Evolutionary conservation across 2,888 invertebrate species (phyloP).

Genomic region (Hirudinaria manillensis): DNA sequence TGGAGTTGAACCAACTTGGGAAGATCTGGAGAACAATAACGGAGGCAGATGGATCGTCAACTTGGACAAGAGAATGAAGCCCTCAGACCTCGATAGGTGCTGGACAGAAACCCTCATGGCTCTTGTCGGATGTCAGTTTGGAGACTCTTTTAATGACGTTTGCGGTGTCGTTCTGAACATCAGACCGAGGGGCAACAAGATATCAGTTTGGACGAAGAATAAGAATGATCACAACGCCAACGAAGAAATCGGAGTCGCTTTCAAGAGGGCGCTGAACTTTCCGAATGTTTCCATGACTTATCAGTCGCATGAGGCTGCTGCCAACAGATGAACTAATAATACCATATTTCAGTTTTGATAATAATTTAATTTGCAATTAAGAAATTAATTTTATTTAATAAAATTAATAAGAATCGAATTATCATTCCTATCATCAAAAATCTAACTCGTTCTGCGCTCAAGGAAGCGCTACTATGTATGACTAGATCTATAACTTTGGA

Average conservation of each 20-base stretch:
- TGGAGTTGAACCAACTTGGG: slow-evolving; percentile 92
- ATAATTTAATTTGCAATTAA: no score
- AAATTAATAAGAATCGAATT: no score
- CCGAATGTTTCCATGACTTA: no score
- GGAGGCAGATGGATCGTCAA: slow-evolving; percentile 89
- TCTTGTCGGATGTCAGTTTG: slow-evolving; percentile 90
- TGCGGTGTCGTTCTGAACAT: slow-evolving; percentile 95
- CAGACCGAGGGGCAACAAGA: slow-evolving; percentile 79
- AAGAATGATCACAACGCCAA: slow-evolving; percentile 70
- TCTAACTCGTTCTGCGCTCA: no score
- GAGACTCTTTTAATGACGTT: slow-evolving; percentile 81
- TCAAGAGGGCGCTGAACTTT: no score
- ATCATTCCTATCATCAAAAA: no score
- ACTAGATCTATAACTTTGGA: no score
- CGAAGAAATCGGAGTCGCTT: slow-evolving; percentile 76
- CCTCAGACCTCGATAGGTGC: slow-evolving; percentile 65
- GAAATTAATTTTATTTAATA: no score
- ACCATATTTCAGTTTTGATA: no score
- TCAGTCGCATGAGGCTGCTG: no score
- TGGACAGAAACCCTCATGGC: slow-evolving; percentile 64
- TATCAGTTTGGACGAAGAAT: slow-evolving; percentile 62
- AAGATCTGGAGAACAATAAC: slow-evolving; percentile 79
- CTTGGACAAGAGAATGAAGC: slow-evolving; percentile 54
- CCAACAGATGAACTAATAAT: no score
- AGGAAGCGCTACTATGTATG: no score